phyloP scores from a whole-genome alignment of 2,888 invertebrate species.

The Dicyrtoma fusca region DNA sequence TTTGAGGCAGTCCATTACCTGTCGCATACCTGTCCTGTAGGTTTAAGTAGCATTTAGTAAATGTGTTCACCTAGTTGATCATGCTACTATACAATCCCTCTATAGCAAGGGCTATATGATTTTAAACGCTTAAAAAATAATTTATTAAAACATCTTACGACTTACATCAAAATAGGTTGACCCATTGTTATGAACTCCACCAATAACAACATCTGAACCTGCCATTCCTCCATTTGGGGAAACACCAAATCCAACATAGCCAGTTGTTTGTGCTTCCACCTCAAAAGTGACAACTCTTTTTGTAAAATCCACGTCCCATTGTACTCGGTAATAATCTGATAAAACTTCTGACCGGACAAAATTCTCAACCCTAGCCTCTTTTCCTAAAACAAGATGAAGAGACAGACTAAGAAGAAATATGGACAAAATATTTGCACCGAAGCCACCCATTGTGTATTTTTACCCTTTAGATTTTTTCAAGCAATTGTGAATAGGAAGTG shows the following conservation, averaged over 20 bases:
- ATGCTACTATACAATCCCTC: too few species aligned
- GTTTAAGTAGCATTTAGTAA: too few species aligned
- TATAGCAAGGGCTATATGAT: too few species aligned
- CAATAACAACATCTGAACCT: constrained; percentile 24
- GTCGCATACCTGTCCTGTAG: constrained; percentile 6
- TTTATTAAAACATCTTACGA: background rate
- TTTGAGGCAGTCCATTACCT: background rate
- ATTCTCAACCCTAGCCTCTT: too few species aligned
- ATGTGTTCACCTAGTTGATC: too few species aligned
- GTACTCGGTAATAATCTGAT: background rate
- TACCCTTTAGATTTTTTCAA: too few species aligned
- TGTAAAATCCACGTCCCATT: constrained; percentile 9
- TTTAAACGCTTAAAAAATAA: too few species aligned
- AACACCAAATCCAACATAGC: constrained; percentile 27
- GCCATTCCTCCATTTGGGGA: constrained; percentile 21
- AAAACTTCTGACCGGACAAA: background rate
- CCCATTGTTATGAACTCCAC: constrained; percentile 4
- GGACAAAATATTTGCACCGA: too few species aligned
- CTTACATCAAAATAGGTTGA: constrained; percentile 15
- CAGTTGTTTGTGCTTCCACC: constrained; percentile 5
- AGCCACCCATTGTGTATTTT: too few species aligned
- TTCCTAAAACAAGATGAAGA: too few species aligned
- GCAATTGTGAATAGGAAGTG: too few species aligned
- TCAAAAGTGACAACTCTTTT: background rate
- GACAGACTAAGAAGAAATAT: too few species aligned